These are phyloP conservation scores for Leptinotarsa undecemlineata DNA, from an alignment of 1,140 invertebrate genomes.

Conservation along the genomic window DNA sequence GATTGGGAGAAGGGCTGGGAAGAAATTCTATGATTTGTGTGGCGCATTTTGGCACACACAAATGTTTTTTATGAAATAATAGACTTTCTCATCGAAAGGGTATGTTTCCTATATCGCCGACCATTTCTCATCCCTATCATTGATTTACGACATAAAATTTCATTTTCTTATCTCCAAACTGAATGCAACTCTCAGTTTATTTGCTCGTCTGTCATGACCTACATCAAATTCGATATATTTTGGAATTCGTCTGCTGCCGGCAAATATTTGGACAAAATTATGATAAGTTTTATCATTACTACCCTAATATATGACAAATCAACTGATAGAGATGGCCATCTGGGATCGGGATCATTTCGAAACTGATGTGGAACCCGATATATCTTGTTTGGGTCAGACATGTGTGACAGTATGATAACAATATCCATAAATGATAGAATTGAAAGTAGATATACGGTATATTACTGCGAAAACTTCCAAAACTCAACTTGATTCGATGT, in stretches of 20 bases:
- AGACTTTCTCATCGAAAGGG: not conserved
- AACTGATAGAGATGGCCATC: not conserved
- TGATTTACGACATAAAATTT: not conserved
- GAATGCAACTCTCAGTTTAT: not conserved
- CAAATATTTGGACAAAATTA: slow-evolving; percentile 1
- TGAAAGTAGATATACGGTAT: too few species aligned
- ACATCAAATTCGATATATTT: not conserved
- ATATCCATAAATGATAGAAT: too few species aligned
- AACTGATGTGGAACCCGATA: too few species aligned
- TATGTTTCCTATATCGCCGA: not conserved
- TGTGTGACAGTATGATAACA: too few species aligned
- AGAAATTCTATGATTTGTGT: too few species aligned
- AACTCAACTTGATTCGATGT: too few species aligned
- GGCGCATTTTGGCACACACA: too few species aligned
- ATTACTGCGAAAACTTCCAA: too few species aligned
- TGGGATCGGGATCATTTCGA: not conserved
- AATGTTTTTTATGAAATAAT: too few species aligned
- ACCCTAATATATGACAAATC: slow-evolving; percentile 3
- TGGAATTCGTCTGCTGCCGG: not conserved
- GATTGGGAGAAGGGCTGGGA: too few species aligned
- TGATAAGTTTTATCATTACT: slow-evolving; percentile 4
- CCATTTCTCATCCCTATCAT: not conserved
- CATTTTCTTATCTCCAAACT: not conserved
- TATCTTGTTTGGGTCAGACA: too few species aligned
- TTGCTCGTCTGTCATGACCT: not conserved